Percentiles rank a stretch among this genome's conserved stretches.
Evolutionary conservation across 2,888 invertebrate species (phyloP).

Genomic region (Andrena bucephala): DNA sequence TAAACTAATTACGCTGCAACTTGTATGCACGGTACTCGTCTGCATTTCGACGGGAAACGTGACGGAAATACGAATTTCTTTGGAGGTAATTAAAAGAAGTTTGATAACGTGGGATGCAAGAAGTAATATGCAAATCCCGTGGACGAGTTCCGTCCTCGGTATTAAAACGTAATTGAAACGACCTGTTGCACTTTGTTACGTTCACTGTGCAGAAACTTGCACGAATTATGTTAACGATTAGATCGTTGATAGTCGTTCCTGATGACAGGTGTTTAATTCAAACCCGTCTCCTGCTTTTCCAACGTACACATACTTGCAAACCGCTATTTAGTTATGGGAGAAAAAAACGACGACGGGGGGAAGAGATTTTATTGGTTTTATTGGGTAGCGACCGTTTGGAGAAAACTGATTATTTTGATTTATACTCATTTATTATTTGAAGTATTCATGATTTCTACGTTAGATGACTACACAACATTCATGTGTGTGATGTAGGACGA

Average conservation of each 20-base stretch:
- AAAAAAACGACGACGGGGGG: not conserved
- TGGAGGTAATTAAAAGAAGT: conserved; percentile 54
- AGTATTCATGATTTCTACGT: too few species aligned
- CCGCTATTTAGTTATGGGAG: not conserved
- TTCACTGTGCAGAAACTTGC: conserved; percentile 32
- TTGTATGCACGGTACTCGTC: too few species aligned
- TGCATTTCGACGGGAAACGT: conserved; percentile 18
- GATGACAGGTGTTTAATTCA: conserved; percentile 36
- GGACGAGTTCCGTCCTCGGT: conserved; percentile 12
- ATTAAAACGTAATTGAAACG: conserved; percentile 53
- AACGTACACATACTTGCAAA: not conserved
- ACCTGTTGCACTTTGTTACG: conserved; percentile 64
- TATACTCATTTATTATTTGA: too few species aligned
- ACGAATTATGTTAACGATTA: conserved; percentile 59
- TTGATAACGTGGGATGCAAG: conserved; percentile 23
- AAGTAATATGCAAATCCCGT: conserved; percentile 56
- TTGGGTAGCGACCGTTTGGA: not conserved
- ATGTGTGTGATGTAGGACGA: too few species aligned
- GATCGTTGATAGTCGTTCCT: conserved; percentile 59
- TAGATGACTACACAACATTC: too few species aligned
- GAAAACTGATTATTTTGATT: not conserved
- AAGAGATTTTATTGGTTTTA: not conserved
- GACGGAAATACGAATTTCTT: conserved; percentile 51
- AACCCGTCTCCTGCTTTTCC: conserved; percentile 8
- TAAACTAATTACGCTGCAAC: not conserved